Base-by-base conservation (phyloP, 2,113 vertebrate genomes). In the Mystacornis crossleyi region DNA sequence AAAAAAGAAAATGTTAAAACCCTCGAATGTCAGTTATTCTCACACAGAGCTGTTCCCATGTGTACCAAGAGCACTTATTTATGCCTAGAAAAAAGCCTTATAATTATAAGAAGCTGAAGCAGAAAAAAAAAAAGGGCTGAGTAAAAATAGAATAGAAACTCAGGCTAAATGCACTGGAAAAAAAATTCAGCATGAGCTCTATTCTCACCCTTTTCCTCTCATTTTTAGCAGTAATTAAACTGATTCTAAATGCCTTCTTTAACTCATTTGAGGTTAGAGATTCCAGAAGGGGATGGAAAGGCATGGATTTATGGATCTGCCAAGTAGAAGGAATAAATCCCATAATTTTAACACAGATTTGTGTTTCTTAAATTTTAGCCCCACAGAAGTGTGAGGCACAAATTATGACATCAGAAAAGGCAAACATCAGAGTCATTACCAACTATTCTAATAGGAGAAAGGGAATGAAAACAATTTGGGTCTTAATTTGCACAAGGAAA, bases 51-150 rank as follows among this genome's bases (percentile, higher is more conserved):
- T 13, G 4, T 87, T 95, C 73, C 70, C 54, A 58, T 65, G 54
- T 86, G 84, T 87, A 86, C 74, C 75, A 72, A 90, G 65, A 97
- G 72, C 81, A 91, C 79, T 92, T 86, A 82, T 92, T 95, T 93
- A 79, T 94, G 66, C 31, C 42, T 92, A 78, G 72, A 48, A 96
- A 92, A 91, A 95, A 89, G 42, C 54, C 40, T 77, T 50, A 64
- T 86, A 97, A 97, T 96, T 95, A 84, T 93, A 81, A 89, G 80
- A 97, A 93, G 42, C 50, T 88, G 65, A 91, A 90, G 87, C 21
- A 96, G 74, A 21, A 51, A 51, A 73, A 77, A 92, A 92, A 72
- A 89, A 65, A 62, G 36, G 13, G 1, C 12, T 74, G 48, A 66
- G 18, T 86, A 95, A 96, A 96, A 91, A 90, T 95, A 95, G 87